Evolutionary conservation across 1,140 invertebrate species (phyloP), one percentile per base, ranked within the genome.

Genomic region (Eupristina koningsbergeri): DNA sequence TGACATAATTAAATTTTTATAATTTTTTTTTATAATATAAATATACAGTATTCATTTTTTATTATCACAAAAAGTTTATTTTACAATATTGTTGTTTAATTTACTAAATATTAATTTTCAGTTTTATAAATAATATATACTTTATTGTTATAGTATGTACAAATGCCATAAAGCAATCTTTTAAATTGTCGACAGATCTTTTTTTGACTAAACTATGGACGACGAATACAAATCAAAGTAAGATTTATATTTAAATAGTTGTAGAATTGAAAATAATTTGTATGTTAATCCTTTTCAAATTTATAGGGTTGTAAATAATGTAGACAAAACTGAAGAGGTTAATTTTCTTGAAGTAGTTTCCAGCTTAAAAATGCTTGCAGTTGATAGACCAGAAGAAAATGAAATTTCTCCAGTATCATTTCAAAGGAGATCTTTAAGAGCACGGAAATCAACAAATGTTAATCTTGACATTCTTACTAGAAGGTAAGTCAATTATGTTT

Each of bases 181-280:
- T 19, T 58, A 58, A 58, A 26, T 5, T 22, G 26, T 41, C 64
- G 26, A 41, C 8, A 29, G n/a, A 9, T 19, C 3, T 29, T 9
- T 22, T 3, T 31, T 39, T 19, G 15, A 71, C 31, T 74, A 39
- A 71, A 81, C 29, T 22, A 81, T 81, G 80, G 80, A 81, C 26
- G 63, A 81, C 34, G 58, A 81, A 34, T 81, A 13, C 45, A 81
- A 75, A 75, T 45, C 80, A 3, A 50, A 31, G 80, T 81, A 64
- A 63, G 71, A 50, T 64, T 81, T 47, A 26, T 39, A 19, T 74
- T 61, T 61, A 3, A 15, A 58, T 53, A 61, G 63, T 76, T 63
- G 85, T 91, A 87, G 73, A 92, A 91, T 92, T 89, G 61, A 90
- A 88, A 61, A 92, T 88, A 41, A 90, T 71, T 83, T 90, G 88